These are phyloP conservation scores for Morpho deidamia DNA, from an alignment of 2,888 invertebrate species.

Conservation along the genomic window DNA sequence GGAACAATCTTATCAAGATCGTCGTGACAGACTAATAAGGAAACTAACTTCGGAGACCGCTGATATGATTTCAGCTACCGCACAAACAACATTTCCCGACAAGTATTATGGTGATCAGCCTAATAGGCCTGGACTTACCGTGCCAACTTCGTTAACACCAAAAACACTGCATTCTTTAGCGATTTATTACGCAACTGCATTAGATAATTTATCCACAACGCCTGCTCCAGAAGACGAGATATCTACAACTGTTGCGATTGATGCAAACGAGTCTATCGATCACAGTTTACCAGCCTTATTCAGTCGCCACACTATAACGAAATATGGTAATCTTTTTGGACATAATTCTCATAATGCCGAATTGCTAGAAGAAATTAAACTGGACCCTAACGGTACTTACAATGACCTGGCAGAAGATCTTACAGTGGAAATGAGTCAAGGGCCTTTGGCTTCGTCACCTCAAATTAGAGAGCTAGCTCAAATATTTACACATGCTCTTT, in stretches of 20 bases:
- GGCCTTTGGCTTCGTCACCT: conserved; percentile 79
- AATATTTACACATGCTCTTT: conserved; percentile 90
- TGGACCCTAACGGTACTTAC: conserved; percentile 62
- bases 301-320: conserved; percentile 82
- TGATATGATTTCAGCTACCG: conserved; percentile 65
- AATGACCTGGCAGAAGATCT: conserved; percentile 74
- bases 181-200: conserved; percentile 86
- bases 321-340: conserved; percentile 73
- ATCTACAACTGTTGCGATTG: conserved; percentile 46
- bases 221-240: conserved; percentile 50
- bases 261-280: conserved; percentile 59
- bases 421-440: conserved; percentile 80
- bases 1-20: conserved; percentile 77
- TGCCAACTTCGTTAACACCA: conserved; percentile 86
- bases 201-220: conserved; percentile 76
- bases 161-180: conserved; percentile 88
- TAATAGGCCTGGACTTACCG: conserved; percentile 80
- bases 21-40: conserved; percentile 83
- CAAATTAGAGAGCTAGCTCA: conserved; percentile 88
- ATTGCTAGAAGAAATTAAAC: conserved; percentile 57
- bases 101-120: conserved; percentile 63
- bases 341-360: conserved; percentile 51
- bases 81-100: conserved; percentile 60
- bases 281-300: conserved; percentile 79
- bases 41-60: conserved; percentile 78